Conservation (phyloP, 2,797 vertebrate genomes). For the Streptopelia turtur region DNA sequence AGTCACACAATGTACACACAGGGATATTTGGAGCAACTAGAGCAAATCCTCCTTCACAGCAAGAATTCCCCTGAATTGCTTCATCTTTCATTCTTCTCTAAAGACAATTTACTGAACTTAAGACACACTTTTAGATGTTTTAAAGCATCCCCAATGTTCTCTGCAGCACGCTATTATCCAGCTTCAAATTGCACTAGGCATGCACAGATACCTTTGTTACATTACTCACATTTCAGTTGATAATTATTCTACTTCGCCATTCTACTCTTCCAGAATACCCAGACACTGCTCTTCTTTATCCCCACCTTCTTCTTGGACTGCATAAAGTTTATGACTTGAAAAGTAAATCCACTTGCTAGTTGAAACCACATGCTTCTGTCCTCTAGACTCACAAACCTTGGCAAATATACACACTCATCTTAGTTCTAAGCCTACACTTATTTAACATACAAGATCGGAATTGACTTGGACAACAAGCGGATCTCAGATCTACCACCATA, state of each 20-base stretch:
- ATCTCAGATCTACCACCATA: rapidly evolving
- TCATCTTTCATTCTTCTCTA: conserved; percentile 37
- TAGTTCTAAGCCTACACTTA: neutral
- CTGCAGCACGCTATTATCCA: neutral
- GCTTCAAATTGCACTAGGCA: neutral
- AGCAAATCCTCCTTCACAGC: conserved; percentile 44
- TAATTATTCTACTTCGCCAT: neutral
- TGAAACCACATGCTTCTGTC: neutral
- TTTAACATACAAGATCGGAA: neutral
- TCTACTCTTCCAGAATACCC: neutral
- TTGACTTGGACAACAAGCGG: neutral
- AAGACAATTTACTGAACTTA: conserved; percentile 6
- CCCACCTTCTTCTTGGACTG: neutral
- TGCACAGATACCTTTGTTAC: neutral
- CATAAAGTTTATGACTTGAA: neutral
- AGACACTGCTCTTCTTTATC: neutral
- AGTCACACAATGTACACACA: conserved; percentile 60
- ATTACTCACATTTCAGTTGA: neutral
- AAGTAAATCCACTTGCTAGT: neutral
- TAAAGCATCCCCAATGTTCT: neutral
- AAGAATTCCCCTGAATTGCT: conserved; percentile 46
- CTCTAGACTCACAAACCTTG: neutral
- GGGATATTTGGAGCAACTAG: conserved; percentile 53
- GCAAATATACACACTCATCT: neutral
- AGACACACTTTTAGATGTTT: neutral